phyloP scores from a whole-genome alignment of 2,113 vertebrate genomes.

The Clarias macrocephalus region DNA sequence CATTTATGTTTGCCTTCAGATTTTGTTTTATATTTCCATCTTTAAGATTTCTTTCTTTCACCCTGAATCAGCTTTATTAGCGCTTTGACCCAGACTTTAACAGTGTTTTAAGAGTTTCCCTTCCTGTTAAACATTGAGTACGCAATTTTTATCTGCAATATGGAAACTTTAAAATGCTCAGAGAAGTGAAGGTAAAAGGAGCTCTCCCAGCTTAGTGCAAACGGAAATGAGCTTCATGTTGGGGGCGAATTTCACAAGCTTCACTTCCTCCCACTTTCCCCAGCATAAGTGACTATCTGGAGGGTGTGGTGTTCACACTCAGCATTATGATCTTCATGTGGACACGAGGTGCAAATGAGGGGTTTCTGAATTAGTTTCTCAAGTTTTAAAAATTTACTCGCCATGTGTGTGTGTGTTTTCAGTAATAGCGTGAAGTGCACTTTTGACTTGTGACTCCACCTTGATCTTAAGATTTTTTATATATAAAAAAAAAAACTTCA shows the following conservation, averaged over 20 bases:
- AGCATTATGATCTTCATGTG: neutral
- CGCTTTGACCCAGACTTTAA: conserved; percentile 13
- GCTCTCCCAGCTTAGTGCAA: neutral
- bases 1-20: neutral
- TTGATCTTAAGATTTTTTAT: neutral
- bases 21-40: neutral
- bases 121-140: conserved; percentile 57
- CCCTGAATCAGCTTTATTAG: neutral
- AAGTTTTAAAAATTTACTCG: neutral
- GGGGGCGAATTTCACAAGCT: conserved; percentile 4
- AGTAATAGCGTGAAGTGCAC: neutral
- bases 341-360: neutral
- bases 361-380: neutral
- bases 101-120: conserved; percentile 54
- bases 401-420: neutral
- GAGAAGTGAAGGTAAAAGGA: neutral
- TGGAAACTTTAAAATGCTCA: neutral
- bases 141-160: conserved; percentile 49
- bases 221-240: neutral
- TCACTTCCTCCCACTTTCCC: conserved; percentile 38
- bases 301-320: neutral
- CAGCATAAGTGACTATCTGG: neutral
- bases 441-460: neutral
- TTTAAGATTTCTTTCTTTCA: neutral
- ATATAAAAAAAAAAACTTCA: neutral